Evolutionary conservation across 2,888 invertebrate genomes (phyloP).

Genomic region (Stenodema calcarata): DNA sequence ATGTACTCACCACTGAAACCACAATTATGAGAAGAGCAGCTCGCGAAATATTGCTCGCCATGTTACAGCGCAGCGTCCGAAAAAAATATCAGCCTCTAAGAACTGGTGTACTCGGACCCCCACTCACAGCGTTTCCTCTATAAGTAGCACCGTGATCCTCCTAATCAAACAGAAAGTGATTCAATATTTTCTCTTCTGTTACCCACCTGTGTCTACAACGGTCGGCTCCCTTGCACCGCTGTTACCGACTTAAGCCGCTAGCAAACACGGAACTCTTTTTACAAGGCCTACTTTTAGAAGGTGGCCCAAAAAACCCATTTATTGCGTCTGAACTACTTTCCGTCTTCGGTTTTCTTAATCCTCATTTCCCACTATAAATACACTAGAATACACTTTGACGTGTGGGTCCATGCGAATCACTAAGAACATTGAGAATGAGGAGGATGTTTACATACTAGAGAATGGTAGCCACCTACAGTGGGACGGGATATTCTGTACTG

Average conservation of each 20-base stretch:
- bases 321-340: background rate
- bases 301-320: background rate
- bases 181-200: slow-evolving; percentile 30
- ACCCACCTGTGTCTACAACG: slow-evolving; percentile 27
- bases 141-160: slow-evolving; percentile 18
- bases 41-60: background rate
- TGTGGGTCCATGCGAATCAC: too few species aligned
- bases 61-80: background rate
- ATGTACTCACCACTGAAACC: background rate
- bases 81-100: background rate
- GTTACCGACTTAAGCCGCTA: background rate
- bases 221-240: background rate
- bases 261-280: background rate
- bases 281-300: background rate
- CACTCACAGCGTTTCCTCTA: background rate
- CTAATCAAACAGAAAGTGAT: slow-evolving; percentile 34
- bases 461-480: too few species aligned
- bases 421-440: too few species aligned
- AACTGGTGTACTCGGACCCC: background rate
- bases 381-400: too few species aligned
- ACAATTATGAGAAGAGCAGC: background rate
- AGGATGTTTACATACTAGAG: too few species aligned
- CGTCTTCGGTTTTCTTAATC: background rate
- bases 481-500: too few species aligned
- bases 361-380: too few species aligned